phyloP scores from a whole-genome alignment of 2,113 vertebrate species.

The Callocephalon fimbriatum region DNA sequence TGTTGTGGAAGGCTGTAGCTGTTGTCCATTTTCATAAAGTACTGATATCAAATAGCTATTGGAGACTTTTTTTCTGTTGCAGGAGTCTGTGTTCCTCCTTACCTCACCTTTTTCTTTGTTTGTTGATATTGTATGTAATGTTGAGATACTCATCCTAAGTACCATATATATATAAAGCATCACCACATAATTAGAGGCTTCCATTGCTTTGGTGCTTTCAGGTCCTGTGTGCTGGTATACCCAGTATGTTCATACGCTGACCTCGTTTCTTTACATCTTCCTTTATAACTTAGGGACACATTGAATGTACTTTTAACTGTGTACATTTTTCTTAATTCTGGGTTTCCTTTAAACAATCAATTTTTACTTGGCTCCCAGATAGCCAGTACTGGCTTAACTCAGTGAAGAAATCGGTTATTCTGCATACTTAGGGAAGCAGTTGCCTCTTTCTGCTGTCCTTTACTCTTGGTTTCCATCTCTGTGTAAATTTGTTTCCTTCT shows the following conservation, averaged over 20 bases:
- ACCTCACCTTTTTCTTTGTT: background rate
- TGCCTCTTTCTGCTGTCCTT: background rate
- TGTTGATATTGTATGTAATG: background rate
- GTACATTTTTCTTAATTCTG: background rate
- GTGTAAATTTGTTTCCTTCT: background rate
- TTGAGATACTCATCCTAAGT: background rate
- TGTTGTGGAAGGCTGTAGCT: background rate
- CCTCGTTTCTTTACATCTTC: background rate
- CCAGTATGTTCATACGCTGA: background rate
- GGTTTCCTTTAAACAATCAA: fast-evolving
- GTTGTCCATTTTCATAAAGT: background rate
- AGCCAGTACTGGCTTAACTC: background rate
- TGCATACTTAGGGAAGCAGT: background rate
- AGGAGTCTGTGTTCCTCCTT: background rate
- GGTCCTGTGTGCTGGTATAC: background rate
- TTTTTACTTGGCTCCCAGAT: background rate
- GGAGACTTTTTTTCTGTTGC: background rate
- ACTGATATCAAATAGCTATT: background rate
- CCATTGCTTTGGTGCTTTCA: background rate
- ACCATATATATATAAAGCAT: background rate
- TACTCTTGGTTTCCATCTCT: background rate
- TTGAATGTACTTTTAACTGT: background rate
- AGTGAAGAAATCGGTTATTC: background rate
- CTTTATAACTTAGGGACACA: background rate
- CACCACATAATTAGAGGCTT: background rate